Evolutionary conservation across 2,113 vertebrate species (phyloP), one percentile per base, ranked within the genome.

Genomic region (Noctilio leporinus): DNA sequence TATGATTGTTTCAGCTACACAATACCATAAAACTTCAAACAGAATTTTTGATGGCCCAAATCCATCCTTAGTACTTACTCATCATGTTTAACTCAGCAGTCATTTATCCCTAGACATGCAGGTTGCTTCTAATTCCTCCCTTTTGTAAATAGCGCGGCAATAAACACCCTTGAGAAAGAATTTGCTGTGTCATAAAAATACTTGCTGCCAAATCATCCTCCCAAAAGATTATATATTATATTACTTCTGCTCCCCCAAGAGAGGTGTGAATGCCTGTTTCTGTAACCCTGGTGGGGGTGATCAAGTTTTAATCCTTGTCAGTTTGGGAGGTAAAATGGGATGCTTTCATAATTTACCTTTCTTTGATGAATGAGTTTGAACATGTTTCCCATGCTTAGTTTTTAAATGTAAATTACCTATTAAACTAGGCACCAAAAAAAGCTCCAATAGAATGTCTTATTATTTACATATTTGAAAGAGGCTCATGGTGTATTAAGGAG

Each of bases 141-240:
- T 80, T 93, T 24, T 53, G 65, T 85, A 91, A 96, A 92, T 64
- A 94, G 51, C 7, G 33, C 65, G 57, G 35, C 76, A 75, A 64
- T 55, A 77, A 70, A 64, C 17, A 95, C 33, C 15, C 88, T 33
- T 47, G 55, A 43, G 28, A n/a, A 84, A 49, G 94, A 96, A 96
- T 95, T 24, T 95, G 94, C 91, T 95, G 88, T 96, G 49, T 88
- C 55, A 76, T 73, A 95, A 88, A 96, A 93, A n/a, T 26, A 51
- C 24, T 2, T 88, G 85, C 53, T 83, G 17, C 17, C 45, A 51
- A 83, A 57, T 35, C 62, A 76, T 77, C 80, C 94, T 96, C 90
- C 90, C 67, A 16, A 55, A 67, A 93, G 92, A 70, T 20, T 55
- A 35, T 30, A 22, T 93, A 73, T 80, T 30, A 22, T 93, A 73